Evolutionary conservation across 2,888 invertebrate species (phyloP).

Genomic region (Scaptomyza reducta): DNA sequence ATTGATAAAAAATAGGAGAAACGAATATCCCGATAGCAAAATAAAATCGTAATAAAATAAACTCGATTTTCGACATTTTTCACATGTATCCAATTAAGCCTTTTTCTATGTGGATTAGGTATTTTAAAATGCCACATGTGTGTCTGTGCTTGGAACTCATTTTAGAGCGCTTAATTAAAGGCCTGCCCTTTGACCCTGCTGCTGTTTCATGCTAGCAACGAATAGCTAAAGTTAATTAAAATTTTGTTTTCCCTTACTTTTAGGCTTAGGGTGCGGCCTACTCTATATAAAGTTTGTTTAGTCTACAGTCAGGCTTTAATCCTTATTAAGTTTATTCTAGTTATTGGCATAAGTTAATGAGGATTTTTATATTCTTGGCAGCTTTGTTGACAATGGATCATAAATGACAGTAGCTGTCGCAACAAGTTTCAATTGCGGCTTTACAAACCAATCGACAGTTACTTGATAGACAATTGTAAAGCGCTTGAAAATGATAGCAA

Average conservation of each 20-base stretch:
- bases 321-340: constrained; percentile 30
- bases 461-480: not conserved
- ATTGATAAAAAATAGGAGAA: constrained; percentile 22
- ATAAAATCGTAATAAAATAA: constrained; percentile 18
- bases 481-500: not conserved
- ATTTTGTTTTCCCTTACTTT: constrained; percentile 66
- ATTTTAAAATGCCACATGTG: constrained; percentile 11
- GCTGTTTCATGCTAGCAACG: constrained; percentile 20
- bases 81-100: constrained; percentile 12
- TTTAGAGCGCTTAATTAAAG: constrained; percentile 41
- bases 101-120: constrained; percentile 18
- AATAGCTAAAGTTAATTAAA: constrained; percentile 69
- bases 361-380: not conserved
- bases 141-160: constrained; percentile 12
- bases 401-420: constrained; percentile 14
- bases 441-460: constrained; percentile 3
- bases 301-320: constrained; percentile 29
- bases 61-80: constrained; percentile 32
- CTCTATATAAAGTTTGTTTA: constrained; percentile 31
- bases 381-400: constrained; percentile 16
- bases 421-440: constrained; percentile 23
- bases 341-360: constrained; percentile 15
- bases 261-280: constrained; percentile 42
- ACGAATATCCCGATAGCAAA: not conserved
- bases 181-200: constrained; percentile 5